These are phyloP conservation scores for Pasiphila rectangulata DNA, from an alignment of 2,888 invertebrate species.

Conservation along the genomic window DNA sequence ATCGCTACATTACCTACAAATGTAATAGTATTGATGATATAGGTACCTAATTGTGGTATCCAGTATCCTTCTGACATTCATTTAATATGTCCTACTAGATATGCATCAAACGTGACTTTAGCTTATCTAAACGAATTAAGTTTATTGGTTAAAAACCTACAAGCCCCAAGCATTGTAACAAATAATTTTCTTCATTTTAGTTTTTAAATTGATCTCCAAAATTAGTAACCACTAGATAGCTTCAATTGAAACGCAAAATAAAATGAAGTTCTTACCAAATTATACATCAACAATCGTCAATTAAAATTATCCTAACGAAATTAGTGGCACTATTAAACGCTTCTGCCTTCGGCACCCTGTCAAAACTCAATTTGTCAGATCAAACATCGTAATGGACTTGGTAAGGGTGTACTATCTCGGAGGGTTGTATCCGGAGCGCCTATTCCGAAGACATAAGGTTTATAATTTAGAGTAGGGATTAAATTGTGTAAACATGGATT, in stretches of 20 bases:
- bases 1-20: no score
- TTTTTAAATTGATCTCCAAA: no score
- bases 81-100: no score
- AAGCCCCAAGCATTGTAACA: no score
- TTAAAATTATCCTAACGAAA: conserved; percentile 47
- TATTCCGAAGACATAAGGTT: conserved; percentile 53
- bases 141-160: no score
- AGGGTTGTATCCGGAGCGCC: conserved; percentile 39
- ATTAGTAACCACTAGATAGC: no score
- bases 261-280: conserved; percentile 36
- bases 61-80: no score
- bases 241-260: conserved; percentile 12
- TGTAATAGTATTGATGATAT: no score
- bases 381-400: conserved; percentile 68
- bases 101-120: no score
- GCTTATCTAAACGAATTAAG: no score
- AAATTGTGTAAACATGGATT: conserved; percentile 80
- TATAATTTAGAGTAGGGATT: conserved; percentile 57
- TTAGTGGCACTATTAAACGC: conserved; percentile 58
- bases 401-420: conserved; percentile 48
- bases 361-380: conserved; percentile 79
- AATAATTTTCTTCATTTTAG: no score
- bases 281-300: conserved; percentile 47
- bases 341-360: conserved; percentile 68
- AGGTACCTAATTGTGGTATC: no score